Conservation (phyloP, 2,113 vertebrate genomes). For the Pionites leucogaster region DNA sequence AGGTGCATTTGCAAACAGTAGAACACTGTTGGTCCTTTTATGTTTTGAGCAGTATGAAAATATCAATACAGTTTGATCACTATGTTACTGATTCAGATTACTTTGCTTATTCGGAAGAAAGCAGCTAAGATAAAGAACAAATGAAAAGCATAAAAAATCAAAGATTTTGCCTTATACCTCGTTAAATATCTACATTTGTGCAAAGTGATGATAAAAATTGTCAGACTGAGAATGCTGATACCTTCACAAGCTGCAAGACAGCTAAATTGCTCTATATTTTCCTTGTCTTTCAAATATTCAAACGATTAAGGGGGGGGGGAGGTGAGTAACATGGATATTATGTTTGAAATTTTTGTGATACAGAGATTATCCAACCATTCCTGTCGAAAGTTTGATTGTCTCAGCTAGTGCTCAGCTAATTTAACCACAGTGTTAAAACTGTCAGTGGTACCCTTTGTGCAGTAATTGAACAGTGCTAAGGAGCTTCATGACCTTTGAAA, state of each 20-base stretch:
- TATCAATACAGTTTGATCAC: background rate
- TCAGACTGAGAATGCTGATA: background rate
- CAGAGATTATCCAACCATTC: background rate
- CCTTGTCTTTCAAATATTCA: background rate
- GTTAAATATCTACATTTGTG: background rate
- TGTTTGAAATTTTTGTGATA: background rate
- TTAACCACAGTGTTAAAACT: slow-evolving; percentile 61
- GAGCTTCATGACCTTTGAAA: slow-evolving; percentile 75
- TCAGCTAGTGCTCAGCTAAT: slow-evolving; percentile 43
- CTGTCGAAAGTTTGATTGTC: slow-evolving; percentile 16
- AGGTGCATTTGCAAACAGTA: background rate
- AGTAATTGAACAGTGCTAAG: slow-evolving; percentile 67
- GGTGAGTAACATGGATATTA: background rate
- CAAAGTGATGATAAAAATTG: background rate
- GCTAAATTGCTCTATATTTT: background rate
- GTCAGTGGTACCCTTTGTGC: slow-evolving; percentile 59
- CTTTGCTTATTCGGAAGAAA: background rate
- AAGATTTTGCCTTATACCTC: background rate
- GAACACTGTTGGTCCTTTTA: background rate
- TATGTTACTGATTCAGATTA: background rate
- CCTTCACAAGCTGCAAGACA: background rate
- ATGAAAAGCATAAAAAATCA: background rate
- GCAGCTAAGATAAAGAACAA: background rate
- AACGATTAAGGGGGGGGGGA: fast-evolving
- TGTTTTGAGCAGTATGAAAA: background rate